phyloP scores from a whole-genome alignment of 2,888 invertebrate species.

The Nyleta sp. region DNA sequence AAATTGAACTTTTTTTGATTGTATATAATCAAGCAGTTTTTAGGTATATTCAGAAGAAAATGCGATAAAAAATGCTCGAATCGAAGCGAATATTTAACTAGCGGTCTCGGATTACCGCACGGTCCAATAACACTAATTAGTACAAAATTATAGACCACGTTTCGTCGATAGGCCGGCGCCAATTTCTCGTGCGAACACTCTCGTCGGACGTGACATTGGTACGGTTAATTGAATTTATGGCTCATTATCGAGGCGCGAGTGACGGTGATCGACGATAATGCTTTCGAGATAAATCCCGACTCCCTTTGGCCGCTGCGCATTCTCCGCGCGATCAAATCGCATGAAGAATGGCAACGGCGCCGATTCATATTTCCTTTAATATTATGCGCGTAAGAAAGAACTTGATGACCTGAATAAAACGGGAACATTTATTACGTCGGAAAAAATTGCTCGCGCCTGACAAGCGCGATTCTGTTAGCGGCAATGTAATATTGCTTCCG shows the following conservation, averaged over 20 bases:
- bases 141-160: constrained; percentile 42
- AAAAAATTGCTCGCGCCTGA: constrained; percentile 40
- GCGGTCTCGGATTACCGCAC: no score
- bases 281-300: constrained; percentile 69
- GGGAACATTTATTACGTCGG: constrained; percentile 45
- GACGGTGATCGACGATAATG: constrained; percentile 74
- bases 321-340: constrained; percentile 49
- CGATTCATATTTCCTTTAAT: constrained; percentile 55
- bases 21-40: no score
- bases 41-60: no score
- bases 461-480: constrained; percentile 46
- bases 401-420: constrained; percentile 57
- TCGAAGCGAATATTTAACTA: no score
- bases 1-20: no score
- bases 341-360: constrained; percentile 50
- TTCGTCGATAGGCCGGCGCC: constrained; percentile 31
- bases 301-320: constrained; percentile 34
- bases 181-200: constrained; percentile 43
- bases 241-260: constrained; percentile 73
- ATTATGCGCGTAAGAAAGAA: constrained; percentile 47
- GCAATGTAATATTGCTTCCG: constrained; percentile 49
- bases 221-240: constrained; percentile 77
- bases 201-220: constrained; percentile 67
- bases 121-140: constrained; percentile 22
- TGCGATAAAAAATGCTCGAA: no score